phyloP scores from a whole-genome alignment of 2,797 vertebrate species.

The Anabas testudineus region DNA sequence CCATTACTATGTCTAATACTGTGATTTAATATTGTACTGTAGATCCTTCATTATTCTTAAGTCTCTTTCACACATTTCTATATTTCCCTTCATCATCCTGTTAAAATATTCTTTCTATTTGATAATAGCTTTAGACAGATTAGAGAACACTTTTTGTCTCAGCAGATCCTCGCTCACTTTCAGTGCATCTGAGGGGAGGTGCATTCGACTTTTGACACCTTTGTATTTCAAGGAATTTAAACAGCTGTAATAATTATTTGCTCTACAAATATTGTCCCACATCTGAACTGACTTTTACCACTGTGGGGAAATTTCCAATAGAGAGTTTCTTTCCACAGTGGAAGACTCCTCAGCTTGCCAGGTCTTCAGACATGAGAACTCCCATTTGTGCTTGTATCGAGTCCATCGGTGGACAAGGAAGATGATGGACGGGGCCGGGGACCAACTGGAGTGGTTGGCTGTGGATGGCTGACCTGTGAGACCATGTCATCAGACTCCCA shows the following conservation, averaged over 20 bases:
- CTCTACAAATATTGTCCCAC: constrained; percentile 21
- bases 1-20: constrained; percentile 24
- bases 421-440: constrained; percentile 88
- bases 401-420: constrained; percentile 90
- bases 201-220: constrained; percentile 25
- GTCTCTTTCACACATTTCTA: constrained; percentile 1
- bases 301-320: constrained; percentile 30
- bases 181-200: constrained; percentile 59
- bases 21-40: constrained; percentile 27
- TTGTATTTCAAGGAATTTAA: constrained; percentile 22
- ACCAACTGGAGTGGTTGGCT: constrained; percentile 82
- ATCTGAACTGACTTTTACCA: constrained; percentile 21
- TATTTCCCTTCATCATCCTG: constrained; percentile 29
- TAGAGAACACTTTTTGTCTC: constrained; percentile 29
- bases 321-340: constrained; percentile 34
- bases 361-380: constrained; percentile 81
- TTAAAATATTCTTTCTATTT: constrained; percentile 22
- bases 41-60: constrained; percentile 32
- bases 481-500: constrained; percentile 93
- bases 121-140: constrained; percentile 29
- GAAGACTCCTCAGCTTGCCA: constrained; percentile 21
- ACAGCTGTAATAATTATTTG: constrained; percentile 25
- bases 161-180: constrained; percentile 41
- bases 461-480: constrained; percentile 90
- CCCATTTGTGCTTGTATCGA: constrained; percentile 78